Base-by-base conservation (phyloP, 2,113 vertebrate genomes). In the Plecturocebus donacophilus region DNA sequence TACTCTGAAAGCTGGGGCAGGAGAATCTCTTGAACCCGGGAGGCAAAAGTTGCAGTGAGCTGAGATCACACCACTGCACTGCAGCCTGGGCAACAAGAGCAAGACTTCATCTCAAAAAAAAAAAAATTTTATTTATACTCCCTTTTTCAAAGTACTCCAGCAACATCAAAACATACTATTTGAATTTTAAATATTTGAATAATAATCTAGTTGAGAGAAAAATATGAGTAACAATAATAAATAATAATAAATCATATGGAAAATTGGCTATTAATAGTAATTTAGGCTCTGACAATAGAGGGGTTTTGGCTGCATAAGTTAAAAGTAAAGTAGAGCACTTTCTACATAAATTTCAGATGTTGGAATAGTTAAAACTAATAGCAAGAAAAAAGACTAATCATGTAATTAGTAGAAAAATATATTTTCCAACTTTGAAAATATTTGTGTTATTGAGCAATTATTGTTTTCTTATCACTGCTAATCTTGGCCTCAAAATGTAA, bases 141-240 rank as follows among this genome's bases (percentile, higher is more conserved):
- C 73, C 12, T 80, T 93, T 77, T 21, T 40, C 64, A 90, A 97
- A 95, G 45, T 38, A 92, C 49, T 82, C 27, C 49, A 90, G 19
- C 71, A 2, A 35, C 40, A 84, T 64, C 20, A 90, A 88, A 90
- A 66, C 11, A 73, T 73, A 54, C 5, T 71, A 17, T 61, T 90
- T 61, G 14, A 91, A 64, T 90, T 97, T 80, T 19, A 90, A 85
- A 96, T 83, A 71, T 82, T 94, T 94, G 27, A 95, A 84, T 32
- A 88, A 17, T 40, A 91, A 91, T 52, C 68, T 89, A 71, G 47
- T 85, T 87, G 38, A 91, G 9, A 76, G 40, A 79, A 92, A 93
- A 30, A 30, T 71, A 49, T 38, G 7, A 61, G 38, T 42, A 75
- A 20, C 2, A 42, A 90, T 75, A 58, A 91, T 20, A 71, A 4